A percentile compares a stretch with the other conserved stretches of the same genome.
These are phyloP conservation scores for Zoanthus gigantus DNA, from an alignment of 92 coral and sea anemone genomes.

Conservation along the genomic window DNA sequence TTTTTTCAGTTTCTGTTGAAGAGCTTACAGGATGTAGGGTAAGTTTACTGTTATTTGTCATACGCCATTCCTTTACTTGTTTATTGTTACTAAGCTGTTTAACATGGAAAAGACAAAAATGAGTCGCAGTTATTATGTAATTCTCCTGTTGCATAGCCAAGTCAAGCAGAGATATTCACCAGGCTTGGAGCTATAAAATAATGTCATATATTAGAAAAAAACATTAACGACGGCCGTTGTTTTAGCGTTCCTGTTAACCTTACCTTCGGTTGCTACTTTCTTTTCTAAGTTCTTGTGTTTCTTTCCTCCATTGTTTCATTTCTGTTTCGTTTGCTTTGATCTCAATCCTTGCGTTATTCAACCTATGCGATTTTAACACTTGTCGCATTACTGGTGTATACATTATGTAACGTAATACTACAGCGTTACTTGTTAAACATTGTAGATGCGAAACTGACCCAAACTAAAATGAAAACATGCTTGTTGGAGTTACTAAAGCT, in stretches of 20 bases:
- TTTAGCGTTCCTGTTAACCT: not conserved
- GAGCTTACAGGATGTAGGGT: slow-evolving; percentile 93
- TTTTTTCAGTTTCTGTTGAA: slow-evolving; percentile 82
- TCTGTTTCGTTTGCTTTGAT: slow-evolving; percentile 74
- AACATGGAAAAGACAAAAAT: too few species aligned
- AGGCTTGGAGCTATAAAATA: too few species aligned
- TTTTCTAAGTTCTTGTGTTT: slow-evolving; percentile 71
- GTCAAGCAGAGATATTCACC: too few species aligned
- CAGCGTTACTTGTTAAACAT: not conserved
- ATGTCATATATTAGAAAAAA: too few species aligned
- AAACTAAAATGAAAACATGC: too few species aligned
- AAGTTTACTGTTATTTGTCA: not conserved
- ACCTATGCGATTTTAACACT: slow-evolving; percentile 46
- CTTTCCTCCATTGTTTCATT: slow-evolving; percentile 65
- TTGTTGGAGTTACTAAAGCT: too few species aligned
- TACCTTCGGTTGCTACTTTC: slow-evolving; percentile 80
- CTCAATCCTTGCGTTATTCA: slow-evolving; percentile 65
- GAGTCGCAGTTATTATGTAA: too few species aligned
- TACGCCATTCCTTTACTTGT: too few species aligned
- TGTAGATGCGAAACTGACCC: too few species aligned
- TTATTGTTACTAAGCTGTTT: too few species aligned
- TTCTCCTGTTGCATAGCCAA: too few species aligned
- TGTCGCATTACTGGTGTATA: not conserved
- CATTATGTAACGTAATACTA: not conserved
- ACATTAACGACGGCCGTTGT: not conserved